These are phyloP conservation scores for Craniophora ligustri DNA, from an alignment of 2,888 invertebrate species.

Conservation along the genomic window DNA sequence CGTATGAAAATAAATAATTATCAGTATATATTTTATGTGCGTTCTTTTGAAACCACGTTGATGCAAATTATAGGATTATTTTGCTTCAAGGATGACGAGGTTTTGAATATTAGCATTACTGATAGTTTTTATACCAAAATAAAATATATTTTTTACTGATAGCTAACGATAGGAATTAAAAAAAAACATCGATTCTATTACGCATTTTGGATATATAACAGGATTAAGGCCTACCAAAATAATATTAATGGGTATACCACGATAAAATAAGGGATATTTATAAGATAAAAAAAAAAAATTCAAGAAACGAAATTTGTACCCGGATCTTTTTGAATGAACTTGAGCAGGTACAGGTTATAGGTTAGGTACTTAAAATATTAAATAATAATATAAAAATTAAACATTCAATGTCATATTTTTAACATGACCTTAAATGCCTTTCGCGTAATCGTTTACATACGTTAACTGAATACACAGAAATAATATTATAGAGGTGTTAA, in stretches of 20 bases:
- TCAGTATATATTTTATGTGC: slow-evolving; percentile 16
- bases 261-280: too few relatives aligned
- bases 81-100: slow-evolving; percentile 24
- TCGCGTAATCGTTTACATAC: slow-evolving; percentile 3
- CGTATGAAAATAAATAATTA: slow-evolving; percentile 28
- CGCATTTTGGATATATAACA: too few relatives aligned
- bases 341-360: too few relatives aligned
- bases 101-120: slow-evolving; percentile 5
- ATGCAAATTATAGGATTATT: slow-evolving; percentile 11
- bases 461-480: slow-evolving; percentile 11
- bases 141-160: not conserved
- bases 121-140: not conserved
- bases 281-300: too few relatives aligned
- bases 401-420: slow-evolving; percentile 5
- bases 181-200: too few relatives aligned
- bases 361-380: too few relatives aligned
- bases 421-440: slow-evolving; percentile 1
- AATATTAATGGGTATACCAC: too few relatives aligned
- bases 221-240: too few relatives aligned
- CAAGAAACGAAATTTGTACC: too few relatives aligned
- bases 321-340: too few relatives aligned
- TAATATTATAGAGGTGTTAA: slow-evolving; percentile 1
- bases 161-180: too few relatives aligned
- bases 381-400: not conserved
- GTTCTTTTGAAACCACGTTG: slow-evolving; percentile 18